A percentile compares a stretch with the other conserved stretches of the same genome.
These are phyloP conservation scores for Listrodromus nycthemerus DNA, from an alignment of 2,888 invertebrate species.

Conservation along the genomic window DNA sequence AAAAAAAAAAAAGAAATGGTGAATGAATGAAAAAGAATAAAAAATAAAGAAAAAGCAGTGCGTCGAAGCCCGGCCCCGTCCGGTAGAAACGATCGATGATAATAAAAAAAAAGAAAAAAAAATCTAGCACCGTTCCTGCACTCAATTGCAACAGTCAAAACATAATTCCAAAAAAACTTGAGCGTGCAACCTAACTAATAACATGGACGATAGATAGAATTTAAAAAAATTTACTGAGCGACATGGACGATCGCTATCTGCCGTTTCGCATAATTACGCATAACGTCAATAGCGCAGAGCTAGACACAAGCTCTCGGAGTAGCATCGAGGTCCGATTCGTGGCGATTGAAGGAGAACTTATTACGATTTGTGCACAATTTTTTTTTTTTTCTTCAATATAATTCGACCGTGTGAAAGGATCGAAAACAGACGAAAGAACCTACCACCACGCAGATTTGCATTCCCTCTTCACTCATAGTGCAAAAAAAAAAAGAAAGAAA, in stretches of 20 bases:
- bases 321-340: constrained; percentile 53
- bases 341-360: constrained; percentile 22
- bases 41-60: constrained; percentile 78
- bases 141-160: constrained; percentile 78
- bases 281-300: constrained; percentile 17
- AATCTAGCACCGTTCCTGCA: constrained; percentile 74
- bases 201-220: constrained; percentile 60
- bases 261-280: constrained; percentile 48
- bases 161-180: constrained; percentile 74
- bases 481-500: not conserved
- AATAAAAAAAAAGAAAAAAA: constrained; percentile 51
- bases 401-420: constrained; percentile 32
- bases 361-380: constrained; percentile 23
- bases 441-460: constrained; percentile 35
- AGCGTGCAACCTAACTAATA: constrained; percentile 75
- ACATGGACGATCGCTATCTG: constrained; percentile 46
- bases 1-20: constrained; percentile 28
- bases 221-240: constrained; percentile 69
- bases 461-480: constrained; percentile 21
- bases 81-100: constrained; percentile 58
- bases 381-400: constrained; percentile 34
- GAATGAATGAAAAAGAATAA: constrained; percentile 61
- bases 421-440: constrained; percentile 26
- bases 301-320: constrained; percentile 38
- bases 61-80: constrained; percentile 74